Conservation (phyloP, 2,797 vertebrate genomes). For the Leptoclinus maculatus region DNA sequence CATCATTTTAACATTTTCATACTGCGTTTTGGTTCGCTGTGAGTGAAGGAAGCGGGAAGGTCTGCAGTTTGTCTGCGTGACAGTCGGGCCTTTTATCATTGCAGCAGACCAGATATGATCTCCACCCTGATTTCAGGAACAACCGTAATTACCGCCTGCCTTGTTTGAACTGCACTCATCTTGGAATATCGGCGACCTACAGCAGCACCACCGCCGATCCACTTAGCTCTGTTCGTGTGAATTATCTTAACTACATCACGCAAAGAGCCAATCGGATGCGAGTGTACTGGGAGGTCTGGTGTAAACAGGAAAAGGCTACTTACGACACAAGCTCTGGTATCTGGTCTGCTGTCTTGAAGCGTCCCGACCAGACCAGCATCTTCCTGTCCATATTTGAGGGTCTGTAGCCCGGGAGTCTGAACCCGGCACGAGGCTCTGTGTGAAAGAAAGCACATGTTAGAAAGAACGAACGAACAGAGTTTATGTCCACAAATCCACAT, state of each 20-base stretch:
- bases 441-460: constrained; percentile 12
- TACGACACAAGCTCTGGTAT: constrained; percentile 93
- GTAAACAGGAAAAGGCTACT: constrained; percentile 84
- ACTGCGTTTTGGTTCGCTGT: neutral
- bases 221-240: constrained; percentile 50
- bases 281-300: constrained; percentile 49
- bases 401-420: constrained; percentile 85
- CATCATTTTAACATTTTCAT: neutral
- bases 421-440: constrained; percentile 55
- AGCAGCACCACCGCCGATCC: constrained; percentile 23
- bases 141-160: constrained; percentile 61
- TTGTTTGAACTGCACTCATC: constrained; percentile 57
- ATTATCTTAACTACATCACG: constrained; percentile 42
- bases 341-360: constrained; percentile 91
- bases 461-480: constrained; percentile 7
- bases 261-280: constrained; percentile 28
- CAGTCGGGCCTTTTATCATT: constrained; percentile 48
- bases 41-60: constrained; percentile 3
- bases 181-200: constrained; percentile 27
- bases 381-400: constrained; percentile 88
- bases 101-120: constrained; percentile 60
- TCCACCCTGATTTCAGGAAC: constrained; percentile 53
- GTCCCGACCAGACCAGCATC: constrained; percentile 90
- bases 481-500: constrained; percentile 3
- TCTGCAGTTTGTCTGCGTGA: constrained; percentile 48